Conservation (phyloP, 1,140 invertebrate genomes). For the Heliothis subflexa region DNA sequence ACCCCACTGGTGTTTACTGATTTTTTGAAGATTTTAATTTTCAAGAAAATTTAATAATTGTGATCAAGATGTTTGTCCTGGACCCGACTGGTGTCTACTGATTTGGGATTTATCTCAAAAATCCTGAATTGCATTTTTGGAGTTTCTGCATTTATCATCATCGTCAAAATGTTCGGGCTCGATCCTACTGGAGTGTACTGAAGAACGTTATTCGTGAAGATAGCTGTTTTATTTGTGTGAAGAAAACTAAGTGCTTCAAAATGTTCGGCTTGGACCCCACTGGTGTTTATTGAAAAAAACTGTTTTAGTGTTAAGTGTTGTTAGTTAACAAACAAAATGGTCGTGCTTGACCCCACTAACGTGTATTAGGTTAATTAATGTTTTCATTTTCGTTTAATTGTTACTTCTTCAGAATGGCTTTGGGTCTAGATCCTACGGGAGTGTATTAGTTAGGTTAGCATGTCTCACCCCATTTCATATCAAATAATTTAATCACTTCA, state of each 20-base stretch:
- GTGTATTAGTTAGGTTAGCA: constrained; percentile 65
- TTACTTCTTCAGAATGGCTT: constrained; percentile 62
- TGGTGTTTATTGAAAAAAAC: constrained; percentile 70
- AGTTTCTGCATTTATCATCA: constrained; percentile 39
- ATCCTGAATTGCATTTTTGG: constrained; percentile 23
- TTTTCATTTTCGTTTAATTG: constrained; percentile 52
- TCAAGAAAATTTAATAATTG: constrained; percentile 20
- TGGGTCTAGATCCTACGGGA: constrained; percentile 73
- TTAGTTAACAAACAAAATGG: constrained; percentile 68
- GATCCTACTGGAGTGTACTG: constrained; percentile 78
- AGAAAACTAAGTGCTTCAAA: constrained; percentile 59
- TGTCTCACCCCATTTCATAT: constrained; percentile 53
- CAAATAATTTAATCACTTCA: constrained; percentile 53
- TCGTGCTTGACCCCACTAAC: constrained; percentile 79
- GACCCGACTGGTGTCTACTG: constrained; percentile 79
- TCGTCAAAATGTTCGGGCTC: constrained; percentile 72
- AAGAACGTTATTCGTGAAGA: constrained; percentile 41
- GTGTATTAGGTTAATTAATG: constrained; percentile 71
- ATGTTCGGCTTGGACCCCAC: constrained; percentile 76
- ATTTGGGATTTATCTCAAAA: constrained; percentile 50
- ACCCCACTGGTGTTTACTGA: constrained; percentile 63
- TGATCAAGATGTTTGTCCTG: constrained; percentile 72
- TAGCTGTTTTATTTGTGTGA: constrained; percentile 56
- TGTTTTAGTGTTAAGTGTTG: constrained; percentile 63
- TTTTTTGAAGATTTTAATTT: constrained; percentile 47